Evolutionary conservation across 2,888 invertebrate species (phyloP).

Genomic region (Cryptocheilus praepositus): DNA sequence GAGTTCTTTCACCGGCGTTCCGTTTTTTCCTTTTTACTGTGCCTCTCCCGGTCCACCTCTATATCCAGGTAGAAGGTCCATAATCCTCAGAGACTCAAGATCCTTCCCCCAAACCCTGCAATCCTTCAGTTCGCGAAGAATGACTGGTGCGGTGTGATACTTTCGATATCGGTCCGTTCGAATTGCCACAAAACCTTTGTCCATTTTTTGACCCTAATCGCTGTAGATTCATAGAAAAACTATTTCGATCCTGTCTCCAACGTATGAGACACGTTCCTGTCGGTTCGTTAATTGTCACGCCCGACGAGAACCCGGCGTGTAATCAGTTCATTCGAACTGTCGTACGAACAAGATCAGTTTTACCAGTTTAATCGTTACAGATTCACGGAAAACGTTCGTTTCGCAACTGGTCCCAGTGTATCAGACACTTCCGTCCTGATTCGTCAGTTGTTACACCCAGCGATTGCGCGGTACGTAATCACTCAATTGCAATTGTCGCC

Average conservation of each 20-base stretch:
- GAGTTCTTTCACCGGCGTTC: constrained; percentile 50
- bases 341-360: neutral
- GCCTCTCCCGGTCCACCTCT: constrained; percentile 19
- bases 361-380: neutral
- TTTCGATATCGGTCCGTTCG: neutral
- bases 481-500: no score
- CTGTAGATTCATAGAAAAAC: no score
- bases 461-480: constrained; percentile 29
- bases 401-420: no score
- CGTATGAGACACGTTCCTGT: no score
- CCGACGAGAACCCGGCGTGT: no score
- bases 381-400: neutral
- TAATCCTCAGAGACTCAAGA: constrained; percentile 48
- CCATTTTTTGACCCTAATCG: no score
- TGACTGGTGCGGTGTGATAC: no score
- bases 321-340: neutral
- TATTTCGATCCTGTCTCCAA: no score
- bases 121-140: neutral
- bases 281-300: no score
- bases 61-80: constrained; percentile 37
- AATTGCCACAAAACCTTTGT: neutral
- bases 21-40: constrained; percentile 34
- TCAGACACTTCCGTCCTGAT: neutral
- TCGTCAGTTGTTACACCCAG: constrained; percentile 21
- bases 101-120: constrained; percentile 16